These are phyloP conservation scores for Meloidogyne hapla DNA, from an alignment of 1,140 invertebrate species.

Conservation along the genomic window DNA sequence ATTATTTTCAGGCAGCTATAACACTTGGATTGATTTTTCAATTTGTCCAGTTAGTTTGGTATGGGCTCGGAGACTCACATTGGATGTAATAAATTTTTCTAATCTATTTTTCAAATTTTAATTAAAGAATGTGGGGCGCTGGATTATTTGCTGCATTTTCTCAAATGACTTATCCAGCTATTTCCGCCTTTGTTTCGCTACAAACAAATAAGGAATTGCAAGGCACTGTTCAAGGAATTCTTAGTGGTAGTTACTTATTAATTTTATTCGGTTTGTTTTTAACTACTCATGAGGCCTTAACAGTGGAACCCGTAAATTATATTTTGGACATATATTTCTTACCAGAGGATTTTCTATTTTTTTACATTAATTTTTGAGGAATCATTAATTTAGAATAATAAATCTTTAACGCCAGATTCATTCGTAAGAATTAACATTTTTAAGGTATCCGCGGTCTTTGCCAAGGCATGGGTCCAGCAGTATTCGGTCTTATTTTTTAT, in stretches of 20 bases:
- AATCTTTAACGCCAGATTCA: no score
- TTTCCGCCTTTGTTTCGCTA: slow-evolving; percentile 92
- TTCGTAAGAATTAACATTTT: background rate
- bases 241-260: slow-evolving; percentile 71
- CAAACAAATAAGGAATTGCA: slow-evolving; percentile 94
- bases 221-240: slow-evolving; percentile 95
- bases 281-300: no score
- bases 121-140: slow-evolving; percentile 97
- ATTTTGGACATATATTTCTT: no score
- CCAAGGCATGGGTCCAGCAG: slow-evolving; percentile 80
- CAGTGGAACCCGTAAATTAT: no score
- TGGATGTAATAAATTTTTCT: slow-evolving; percentile 21
- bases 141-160: slow-evolving; percentile 90
- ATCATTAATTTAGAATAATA: no score
- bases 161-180: slow-evolving; percentile 92
- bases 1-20: slow-evolving; percentile 93
- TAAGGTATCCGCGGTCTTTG: slow-evolving; percentile 17
- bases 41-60: slow-evolving; percentile 88
- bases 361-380: no score
- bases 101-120: slow-evolving; percentile 33
- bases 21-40: slow-evolving; percentile 93
- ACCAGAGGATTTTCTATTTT: no score
- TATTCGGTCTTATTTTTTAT: slow-evolving; percentile 97
- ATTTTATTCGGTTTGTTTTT: no score
- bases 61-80: slow-evolving; percentile 82